Evolutionary conservation across 2,888 invertebrate genomes (phyloP).

Genomic region (Chloroclystis v-ata): DNA sequence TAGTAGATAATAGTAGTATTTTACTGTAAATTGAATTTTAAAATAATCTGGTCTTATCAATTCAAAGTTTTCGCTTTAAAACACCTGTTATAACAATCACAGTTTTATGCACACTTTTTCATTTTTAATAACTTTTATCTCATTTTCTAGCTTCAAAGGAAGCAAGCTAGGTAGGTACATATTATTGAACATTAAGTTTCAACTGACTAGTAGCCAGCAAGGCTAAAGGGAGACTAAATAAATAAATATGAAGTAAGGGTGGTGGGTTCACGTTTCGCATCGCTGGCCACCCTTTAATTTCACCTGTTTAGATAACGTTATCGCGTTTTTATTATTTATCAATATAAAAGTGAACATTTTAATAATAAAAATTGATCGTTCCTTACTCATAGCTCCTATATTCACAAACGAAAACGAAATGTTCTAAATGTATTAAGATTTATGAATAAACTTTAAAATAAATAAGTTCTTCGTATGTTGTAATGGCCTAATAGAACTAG

Average conservation of each 20-base stretch:
- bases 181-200: too few species aligned
- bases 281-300: constrained; percentile 46
- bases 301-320: constrained; percentile 34
- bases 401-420: too few species aligned
- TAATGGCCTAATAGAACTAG: too few species aligned
- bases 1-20: too few species aligned
- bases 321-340: constrained; percentile 34
- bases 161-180: too few species aligned
- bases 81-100: not conserved
- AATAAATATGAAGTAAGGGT: constrained; percentile 30
- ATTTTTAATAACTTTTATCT: not conserved
- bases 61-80: too few species aligned
- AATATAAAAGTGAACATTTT: constrained; percentile 12
- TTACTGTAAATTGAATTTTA: too few species aligned
- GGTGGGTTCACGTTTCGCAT: constrained; percentile 45
- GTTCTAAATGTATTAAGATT: too few species aligned
- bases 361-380: constrained; percentile 1
- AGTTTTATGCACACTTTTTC: not conserved
- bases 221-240: constrained; percentile 28
- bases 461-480: too few species aligned
- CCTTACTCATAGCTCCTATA: too few species aligned
- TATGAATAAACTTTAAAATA: too few species aligned
- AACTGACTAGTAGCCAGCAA: constrained; percentile 8
- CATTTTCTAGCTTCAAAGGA: not conserved
- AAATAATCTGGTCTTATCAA: too few species aligned